These are phyloP conservation scores for Xestoiulus laeticollis DNA, from an alignment of 2,888 invertebrate species.

Conservation along the genomic window DNA sequence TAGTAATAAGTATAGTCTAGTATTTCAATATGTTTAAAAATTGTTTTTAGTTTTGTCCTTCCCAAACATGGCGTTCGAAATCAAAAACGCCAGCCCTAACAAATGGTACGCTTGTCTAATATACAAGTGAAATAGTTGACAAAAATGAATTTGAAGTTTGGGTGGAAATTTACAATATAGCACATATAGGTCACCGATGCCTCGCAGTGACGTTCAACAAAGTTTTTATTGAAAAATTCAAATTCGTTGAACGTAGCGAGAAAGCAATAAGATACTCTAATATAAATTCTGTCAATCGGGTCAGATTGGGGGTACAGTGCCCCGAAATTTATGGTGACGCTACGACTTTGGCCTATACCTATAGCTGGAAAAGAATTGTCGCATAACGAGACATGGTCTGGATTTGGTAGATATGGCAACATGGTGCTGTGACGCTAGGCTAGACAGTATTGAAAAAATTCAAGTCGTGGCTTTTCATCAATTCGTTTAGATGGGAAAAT, in stretches of 20 bases:
- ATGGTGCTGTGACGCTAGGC: not conserved
- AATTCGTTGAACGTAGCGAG: conserved; percentile 9
- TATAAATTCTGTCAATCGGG: conserved; percentile 41
- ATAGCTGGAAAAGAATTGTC: not conserved
- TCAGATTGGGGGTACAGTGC: not conserved
- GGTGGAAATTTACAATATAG: conserved; percentile 2
- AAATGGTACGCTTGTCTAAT: not conserved
- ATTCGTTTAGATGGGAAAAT: no score
- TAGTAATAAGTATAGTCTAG: no score
- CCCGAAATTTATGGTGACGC: conserved; percentile 4
- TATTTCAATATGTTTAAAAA: not conserved
- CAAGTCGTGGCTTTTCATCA: not conserved
- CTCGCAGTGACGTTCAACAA: conserved; percentile 27
- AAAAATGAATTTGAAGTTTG: conserved; percentile 25
- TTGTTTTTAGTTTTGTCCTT: not conserved
- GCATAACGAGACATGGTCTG: not conserved
- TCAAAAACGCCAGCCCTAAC: not conserved
- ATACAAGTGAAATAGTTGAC: conserved; percentile 4
- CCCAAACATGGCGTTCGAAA: not conserved
- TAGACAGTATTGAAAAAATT: not conserved
- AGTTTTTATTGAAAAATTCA: conserved; percentile 42
- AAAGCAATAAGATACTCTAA: conserved; percentile 39
- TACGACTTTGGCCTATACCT: not conserved
- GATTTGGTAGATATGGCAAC: not conserved
- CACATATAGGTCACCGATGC: not conserved